Percentiles rank a stretch among this genome's conserved stretches.
Conservation (phyloP, 2,888 invertebrate species). For the Agrochola macilenta region DNA sequence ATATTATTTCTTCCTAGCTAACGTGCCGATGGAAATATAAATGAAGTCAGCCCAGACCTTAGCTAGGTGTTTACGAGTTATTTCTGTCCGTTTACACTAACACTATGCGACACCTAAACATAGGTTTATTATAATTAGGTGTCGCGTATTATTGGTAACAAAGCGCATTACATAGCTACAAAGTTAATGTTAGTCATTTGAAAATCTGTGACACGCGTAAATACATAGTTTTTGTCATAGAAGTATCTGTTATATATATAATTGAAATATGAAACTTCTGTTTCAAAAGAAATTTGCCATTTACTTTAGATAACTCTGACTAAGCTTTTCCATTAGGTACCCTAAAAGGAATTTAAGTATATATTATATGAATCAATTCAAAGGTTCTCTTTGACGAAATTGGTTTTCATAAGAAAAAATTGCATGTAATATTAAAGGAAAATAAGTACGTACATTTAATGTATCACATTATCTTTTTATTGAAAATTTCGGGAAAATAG, state of each 20-base stretch:
- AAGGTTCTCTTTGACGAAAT: not conserved
- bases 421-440: constrained; percentile 13
- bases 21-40: not conserved
- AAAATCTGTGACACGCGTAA: not conserved
- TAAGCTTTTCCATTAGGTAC: constrained; percentile 9
- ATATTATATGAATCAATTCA: constrained; percentile 15
- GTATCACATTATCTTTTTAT: constrained; percentile 56
- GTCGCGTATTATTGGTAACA: not conserved
- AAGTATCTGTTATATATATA: too few relatives aligned
- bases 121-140: too few relatives aligned
- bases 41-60: not conserved
- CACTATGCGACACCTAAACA: too few relatives aligned
- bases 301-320: constrained; percentile 5
- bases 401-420: constrained; percentile 2
- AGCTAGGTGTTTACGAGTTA: not conserved
- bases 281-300: constrained; percentile 23
- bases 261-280: not conserved
- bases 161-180: not conserved
- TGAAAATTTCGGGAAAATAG: constrained; percentile 61
- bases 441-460: constrained; percentile 41
- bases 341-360: constrained; percentile 19
- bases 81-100: not conserved
- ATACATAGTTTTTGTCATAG: not conserved
- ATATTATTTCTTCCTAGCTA: not conserved
- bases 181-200: not conserved